Evolutionary conservation across 2,797 vertebrate genomes (phyloP).

Genomic region (Clamator glandarius): DNA sequence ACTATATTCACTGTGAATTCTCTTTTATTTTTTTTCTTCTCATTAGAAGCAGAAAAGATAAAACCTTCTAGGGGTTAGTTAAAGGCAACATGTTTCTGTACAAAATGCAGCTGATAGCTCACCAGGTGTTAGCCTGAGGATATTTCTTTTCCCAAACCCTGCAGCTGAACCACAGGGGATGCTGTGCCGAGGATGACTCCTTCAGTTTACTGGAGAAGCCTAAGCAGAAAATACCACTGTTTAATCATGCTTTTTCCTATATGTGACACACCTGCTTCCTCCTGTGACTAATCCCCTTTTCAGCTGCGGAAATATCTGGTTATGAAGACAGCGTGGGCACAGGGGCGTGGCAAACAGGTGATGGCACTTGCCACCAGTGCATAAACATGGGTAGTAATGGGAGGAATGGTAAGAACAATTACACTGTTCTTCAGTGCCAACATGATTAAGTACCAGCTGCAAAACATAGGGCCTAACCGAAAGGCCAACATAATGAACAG

Average conservation of each 20-base stretch:
- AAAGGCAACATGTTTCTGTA: neutral
- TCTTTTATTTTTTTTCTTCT: neutral
- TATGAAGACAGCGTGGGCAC: constrained; percentile 5
- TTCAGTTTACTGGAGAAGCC: neutral
- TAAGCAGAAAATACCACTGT: constrained; percentile 29
- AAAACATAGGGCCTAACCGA: neutral
- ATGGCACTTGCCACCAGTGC: neutral
- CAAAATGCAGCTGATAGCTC: neutral
- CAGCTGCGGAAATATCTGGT: constrained; percentile 38
- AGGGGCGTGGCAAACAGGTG: neutral
- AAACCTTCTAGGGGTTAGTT: neutral
- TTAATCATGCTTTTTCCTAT: constrained; percentile 26
- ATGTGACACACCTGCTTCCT: constrained; percentile 55
- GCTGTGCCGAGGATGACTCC: neutral
- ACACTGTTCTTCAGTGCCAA: neutral
- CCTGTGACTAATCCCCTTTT: constrained; percentile 57
- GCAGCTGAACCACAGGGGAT: neutral
- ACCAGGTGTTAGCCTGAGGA: constrained; percentile 8
- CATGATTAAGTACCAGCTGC: constrained; percentile 16
- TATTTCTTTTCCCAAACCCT: neutral
- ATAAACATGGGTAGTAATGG: neutral
- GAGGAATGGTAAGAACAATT: neutral
- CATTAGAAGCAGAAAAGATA: neutral
- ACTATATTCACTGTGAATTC: neutral
- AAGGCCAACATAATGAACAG: neutral